A percentile compares a stretch with the other conserved stretches of the same genome.
phyloP scores from a whole-genome alignment of 2,888 invertebrate genomes.

The Agonopterix alstromeriana region DNA sequence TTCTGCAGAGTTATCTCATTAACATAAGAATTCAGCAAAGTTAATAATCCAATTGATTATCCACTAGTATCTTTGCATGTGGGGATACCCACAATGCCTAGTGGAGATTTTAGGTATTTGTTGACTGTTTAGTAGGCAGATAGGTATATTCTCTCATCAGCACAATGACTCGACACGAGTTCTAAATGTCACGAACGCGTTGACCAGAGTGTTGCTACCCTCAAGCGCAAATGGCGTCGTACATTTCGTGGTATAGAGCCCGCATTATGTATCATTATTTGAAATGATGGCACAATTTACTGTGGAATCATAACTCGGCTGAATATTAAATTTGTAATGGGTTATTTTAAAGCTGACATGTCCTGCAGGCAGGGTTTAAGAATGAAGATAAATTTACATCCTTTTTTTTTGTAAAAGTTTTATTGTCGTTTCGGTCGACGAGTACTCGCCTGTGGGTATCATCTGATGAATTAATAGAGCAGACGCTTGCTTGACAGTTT shows the following conservation, averaged over 20 bases:
- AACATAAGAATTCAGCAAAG: no score
- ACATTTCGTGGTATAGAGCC: slow-evolving; percentile 43
- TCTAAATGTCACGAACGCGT: no score
- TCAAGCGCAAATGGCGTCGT: slow-evolving; percentile 4
- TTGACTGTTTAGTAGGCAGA: no score
- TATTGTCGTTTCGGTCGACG: slow-evolving; percentile 10
- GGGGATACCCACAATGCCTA: no score
- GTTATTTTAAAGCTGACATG: slow-evolving; percentile 50
- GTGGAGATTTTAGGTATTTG: no score
- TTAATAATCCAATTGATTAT: no score
- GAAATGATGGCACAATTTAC: slow-evolving; percentile 63
- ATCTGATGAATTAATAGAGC: slow-evolving; percentile 7
- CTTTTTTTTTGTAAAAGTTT: slow-evolving; percentile 15
- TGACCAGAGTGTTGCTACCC: not conserved
- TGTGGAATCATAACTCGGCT: slow-evolving; percentile 53
- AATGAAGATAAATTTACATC: slow-evolving; percentile 26
- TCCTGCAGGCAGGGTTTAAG: slow-evolving; percentile 19
- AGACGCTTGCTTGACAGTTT: not conserved
- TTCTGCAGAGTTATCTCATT: no score
- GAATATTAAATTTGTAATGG: slow-evolving; percentile 61
- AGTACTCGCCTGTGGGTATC: slow-evolving; percentile 6
- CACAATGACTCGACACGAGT: no score
- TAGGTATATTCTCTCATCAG: no score
- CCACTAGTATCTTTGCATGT: no score
- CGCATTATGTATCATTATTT: slow-evolving; percentile 70